Evolutionary conservation across 2,113 vertebrate genomes (phyloP), one percentile per base, ranked within the genome.

Genomic region (Pampusana beccarii): DNA sequence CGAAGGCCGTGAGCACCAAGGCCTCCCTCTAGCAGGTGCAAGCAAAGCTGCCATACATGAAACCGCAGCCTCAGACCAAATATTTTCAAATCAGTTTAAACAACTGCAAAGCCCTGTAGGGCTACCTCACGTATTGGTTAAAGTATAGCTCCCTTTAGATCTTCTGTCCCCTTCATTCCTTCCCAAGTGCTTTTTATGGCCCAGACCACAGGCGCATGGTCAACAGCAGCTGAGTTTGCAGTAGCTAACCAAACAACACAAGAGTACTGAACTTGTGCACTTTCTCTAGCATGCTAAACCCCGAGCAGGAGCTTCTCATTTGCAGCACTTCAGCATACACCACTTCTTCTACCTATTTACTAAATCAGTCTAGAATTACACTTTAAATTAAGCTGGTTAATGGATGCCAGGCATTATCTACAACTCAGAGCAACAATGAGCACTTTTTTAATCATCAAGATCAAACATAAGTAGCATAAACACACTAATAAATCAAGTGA

Each of bases 401-500:
- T 80, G 60, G 44, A 86, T 92, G 64, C 24, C 82, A 94, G 31
- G 67, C 60, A 11, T 80, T 93, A 84, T 80, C 93, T 92, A 48
- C 72, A 93, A 70, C 38, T 80, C 64, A 75, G 29, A 51, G 61
- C 60, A 91, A 92, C 82, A 86, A 54, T 50, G 33, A 86, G 60
- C 69, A 83, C 23, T 70, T 86, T 88, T 66, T 83, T 65, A 17
- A 64, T 80, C 83, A 96, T 90, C 75, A 78, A 90, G 67, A 90
- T 94, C 92, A 94, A 94, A 86, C 61, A 34, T 71, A 95, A 86
- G 56, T 56, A 86, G 81, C 74, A 80, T 83, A 92, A 96, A 90
- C 62, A 88, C 46, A 70, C 62, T 92, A 86, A 94, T 90, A 93
- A 93, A 96, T 96, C 91, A 94, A 95, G 79, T 69, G 80, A 93